Evolutionary conservation across 2,797 vertebrate genomes (phyloP), one percentile per base, ranked within the genome.

Genomic region (Sebastes trivittatus): DNA sequence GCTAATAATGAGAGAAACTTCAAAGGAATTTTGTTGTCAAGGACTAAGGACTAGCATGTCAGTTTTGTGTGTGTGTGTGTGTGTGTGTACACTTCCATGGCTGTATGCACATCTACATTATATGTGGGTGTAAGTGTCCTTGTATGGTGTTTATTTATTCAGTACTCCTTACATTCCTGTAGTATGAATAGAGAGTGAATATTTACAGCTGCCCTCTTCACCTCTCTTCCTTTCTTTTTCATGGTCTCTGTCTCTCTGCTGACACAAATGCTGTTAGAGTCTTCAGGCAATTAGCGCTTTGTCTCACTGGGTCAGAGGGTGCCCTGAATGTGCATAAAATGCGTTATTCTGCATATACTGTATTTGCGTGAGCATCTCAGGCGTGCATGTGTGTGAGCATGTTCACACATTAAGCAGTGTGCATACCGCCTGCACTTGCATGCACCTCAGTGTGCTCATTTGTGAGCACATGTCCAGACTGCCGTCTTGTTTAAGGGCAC

Each of bases 221-320:
- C 46, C 7, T 42, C 61, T 38, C n/a, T 32, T 58, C 22, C 25
- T 77, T 63, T 83, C 2, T 62, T 72, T 52, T 74, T 81, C 54
- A 65, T 70, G 55, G 62, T 87, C 72, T 75, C 54, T 7, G 3
- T 78, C 32, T 78, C 56, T 61, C 52, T 82, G 67, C 67, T 3
- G 49, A 80, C 72, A 78, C 77, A 81, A 82, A 87, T 70, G 27
- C 63, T 75, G 74, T 78, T 71, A 77, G 67, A 60, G 62, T 84
- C 75, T 77, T 80, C 25, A 27, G 67, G 74, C 75, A 84, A 78
- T 81, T 64, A 81, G 73, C 2, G 1, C 62, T 64, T n/a, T 75
- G 32, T 82, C 59, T 86, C 72, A 62, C 60, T 60, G 49, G 77
- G 70, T 56, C 75, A 78, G 61, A 81, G 60, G 30, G n/a, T 83